Conservation (phyloP, 2,113 vertebrate genomes). For the Eretmochelys imbricata region DNA sequence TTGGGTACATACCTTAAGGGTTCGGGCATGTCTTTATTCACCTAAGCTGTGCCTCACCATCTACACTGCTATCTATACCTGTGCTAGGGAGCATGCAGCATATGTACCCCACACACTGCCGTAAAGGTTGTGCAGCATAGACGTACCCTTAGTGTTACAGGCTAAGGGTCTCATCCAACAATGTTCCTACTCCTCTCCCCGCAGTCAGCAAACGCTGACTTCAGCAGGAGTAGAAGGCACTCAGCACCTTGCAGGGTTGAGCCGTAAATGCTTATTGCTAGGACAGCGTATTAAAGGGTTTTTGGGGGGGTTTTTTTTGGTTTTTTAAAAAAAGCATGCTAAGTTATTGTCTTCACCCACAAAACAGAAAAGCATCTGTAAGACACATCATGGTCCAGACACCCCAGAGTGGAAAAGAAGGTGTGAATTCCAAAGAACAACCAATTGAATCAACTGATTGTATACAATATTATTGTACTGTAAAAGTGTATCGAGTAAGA, state of each 20-base stretch:
- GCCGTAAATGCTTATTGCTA: accelerated
- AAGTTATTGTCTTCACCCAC: accelerated
- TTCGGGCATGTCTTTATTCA: neutral
- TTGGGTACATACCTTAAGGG: neutral
- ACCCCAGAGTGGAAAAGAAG: no score
- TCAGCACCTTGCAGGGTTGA: neutral
- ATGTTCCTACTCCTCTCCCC: neutral
- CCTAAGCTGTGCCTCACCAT: neutral
- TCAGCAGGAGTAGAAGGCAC: neutral
- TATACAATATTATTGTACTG: neutral
- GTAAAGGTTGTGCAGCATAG: neutral
- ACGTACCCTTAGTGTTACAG: accelerated
- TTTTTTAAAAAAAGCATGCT: neutral
- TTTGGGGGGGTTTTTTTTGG: no score
- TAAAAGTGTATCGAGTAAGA: neutral
- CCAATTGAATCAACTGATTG: neutral
- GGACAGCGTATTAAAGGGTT: neutral
- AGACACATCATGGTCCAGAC: neutral
- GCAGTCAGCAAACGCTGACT: neutral
- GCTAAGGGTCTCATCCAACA: neutral
- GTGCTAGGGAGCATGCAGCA: neutral
- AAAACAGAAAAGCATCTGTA: neutral
- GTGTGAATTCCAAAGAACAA: neutral
- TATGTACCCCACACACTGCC: neutral
- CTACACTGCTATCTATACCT: neutral